Evolutionary conservation across 1,140 invertebrate genomes (phyloP), one percentile per base, ranked within the genome.

Genomic region (Eufriesea mexicana): DNA sequence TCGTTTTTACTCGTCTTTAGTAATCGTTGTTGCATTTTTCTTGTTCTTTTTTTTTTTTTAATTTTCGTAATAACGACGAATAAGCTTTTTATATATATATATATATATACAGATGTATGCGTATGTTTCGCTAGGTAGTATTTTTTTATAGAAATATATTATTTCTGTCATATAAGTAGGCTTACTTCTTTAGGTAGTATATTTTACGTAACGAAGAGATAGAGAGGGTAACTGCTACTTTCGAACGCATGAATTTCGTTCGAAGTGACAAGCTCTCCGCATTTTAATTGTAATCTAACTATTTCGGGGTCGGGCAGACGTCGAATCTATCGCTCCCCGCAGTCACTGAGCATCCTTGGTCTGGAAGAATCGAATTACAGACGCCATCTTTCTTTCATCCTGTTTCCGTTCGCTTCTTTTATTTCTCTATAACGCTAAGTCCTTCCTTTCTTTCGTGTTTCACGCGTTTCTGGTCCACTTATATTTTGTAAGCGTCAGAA

Each of bases 281-380:
- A 87, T 89, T 88, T 90, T 92, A 92, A 92, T 92, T 91, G 87
- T 94, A 94, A 93, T 93, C 90, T 93, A 92, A 93, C 90, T 91
- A 89, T 77, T 89, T 78, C 55, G 89, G 90, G 88, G 79, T 86
- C 88, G 90, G 90, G 85, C 82, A 78, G 89, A 89, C 57, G 61
- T 84, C 70, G 83, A 87, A 91, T 92, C 86, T 86, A 84, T 91
- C 89, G 90, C 84, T 90, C 91, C 87, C 89, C 88, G 86, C 86
- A 84, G 84, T 92, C 93, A 93, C 93, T 94, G 92, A 91, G 92
- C 93, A 93, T 93, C 92, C 91, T 89, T 91, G 90, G 89, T 91
- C 90, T 79, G 61, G 71, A 80, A 81, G 71, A 72, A 79, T 79
- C 14, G 25, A 78, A 80, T 77, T 67, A n/a, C 8, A 18, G 66